Percentiles rank a stretch among this genome's conserved stretches.
Conservation (phyloP, 2,888 invertebrate species). For the Chromoteleia sp. region DNA sequence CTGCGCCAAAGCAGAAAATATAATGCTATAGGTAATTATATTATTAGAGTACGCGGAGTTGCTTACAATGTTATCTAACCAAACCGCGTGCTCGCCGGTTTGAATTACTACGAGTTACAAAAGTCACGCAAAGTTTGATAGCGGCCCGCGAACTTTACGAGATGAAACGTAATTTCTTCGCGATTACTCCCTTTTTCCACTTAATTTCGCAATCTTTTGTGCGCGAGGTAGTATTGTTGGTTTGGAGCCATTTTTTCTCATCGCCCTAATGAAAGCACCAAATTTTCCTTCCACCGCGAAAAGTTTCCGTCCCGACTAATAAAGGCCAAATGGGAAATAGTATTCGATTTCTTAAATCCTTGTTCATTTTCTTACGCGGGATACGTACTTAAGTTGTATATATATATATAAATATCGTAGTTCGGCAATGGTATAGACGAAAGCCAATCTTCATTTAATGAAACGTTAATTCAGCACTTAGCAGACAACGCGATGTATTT, state of each 20-base stretch:
- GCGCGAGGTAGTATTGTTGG: slow-evolving; percentile 53
- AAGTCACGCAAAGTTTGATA: slow-evolving; percentile 69
- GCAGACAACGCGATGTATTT: slow-evolving; percentile 54
- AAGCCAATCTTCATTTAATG: slow-evolving; percentile 55
- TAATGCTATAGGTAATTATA: slow-evolving; percentile 75
- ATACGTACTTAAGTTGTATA: neutral
- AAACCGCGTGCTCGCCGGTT: slow-evolving; percentile 66
- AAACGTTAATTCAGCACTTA: slow-evolving; percentile 64
- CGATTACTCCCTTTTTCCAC: slow-evolving; percentile 68
- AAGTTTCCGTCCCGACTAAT: slow-evolving; percentile 41
- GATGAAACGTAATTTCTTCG: slow-evolving; percentile 69
- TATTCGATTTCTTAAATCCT: slow-evolving; percentile 43
- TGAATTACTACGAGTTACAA: slow-evolving; percentile 72
- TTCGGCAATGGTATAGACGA: slow-evolving; percentile 9
- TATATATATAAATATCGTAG: neutral
- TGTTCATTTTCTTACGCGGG: slow-evolving; percentile 27
- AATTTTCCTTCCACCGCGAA: slow-evolving; percentile 44
- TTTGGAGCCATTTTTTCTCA: slow-evolving; percentile 53
- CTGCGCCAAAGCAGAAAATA: slow-evolving; percentile 41
- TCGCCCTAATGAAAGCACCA: slow-evolving; percentile 43
- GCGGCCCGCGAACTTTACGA: slow-evolving; percentile 63
- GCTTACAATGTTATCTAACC: slow-evolving; percentile 75
- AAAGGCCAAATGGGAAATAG: slow-evolving; percentile 42
- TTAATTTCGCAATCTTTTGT: slow-evolving; percentile 69
- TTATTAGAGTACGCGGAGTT: slow-evolving; percentile 73